These are phyloP conservation scores for Drosophila kepulauana DNA, from an alignment of 1,140 invertebrate species.

Conservation along the genomic window DNA sequence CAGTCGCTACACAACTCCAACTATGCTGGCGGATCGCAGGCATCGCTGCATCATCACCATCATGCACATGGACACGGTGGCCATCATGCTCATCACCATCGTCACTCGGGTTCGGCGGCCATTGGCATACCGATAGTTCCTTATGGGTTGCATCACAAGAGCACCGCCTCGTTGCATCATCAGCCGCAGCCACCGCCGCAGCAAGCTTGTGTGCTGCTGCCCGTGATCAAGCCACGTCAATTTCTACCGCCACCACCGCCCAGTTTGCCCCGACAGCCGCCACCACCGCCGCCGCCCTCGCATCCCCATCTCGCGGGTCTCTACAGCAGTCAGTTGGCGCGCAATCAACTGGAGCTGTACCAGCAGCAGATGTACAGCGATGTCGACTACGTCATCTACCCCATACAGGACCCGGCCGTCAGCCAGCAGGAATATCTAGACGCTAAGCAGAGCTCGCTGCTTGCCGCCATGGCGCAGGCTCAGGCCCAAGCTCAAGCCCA, in stretches of 20 bases:
- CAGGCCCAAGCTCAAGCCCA: conserved; percentile 86
- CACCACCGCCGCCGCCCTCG: conserved; percentile 85
- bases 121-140: conserved; percentile 83
- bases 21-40: conserved; percentile 71
- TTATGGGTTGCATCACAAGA: conserved; percentile 81
- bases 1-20: conserved; percentile 77
- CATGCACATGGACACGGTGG: conserved; percentile 15
- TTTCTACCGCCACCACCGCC: conserved; percentile 86
- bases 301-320: conserved; percentile 86
- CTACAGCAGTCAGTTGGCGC: conserved; percentile 89
- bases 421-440: conserved; percentile 96
- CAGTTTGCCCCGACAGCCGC: conserved; percentile 85
- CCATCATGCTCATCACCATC: conserved; percentile 28
- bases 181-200: conserved; percentile 80
- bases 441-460: conserved; percentile 90
- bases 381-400: conserved; percentile 95
- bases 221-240: conserved; percentile 82
- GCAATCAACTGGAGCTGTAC: conserved; percentile 92
- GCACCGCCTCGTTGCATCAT: conserved; percentile 75
- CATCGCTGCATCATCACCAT: conserved; percentile 63
- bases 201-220: conserved; percentile 79
- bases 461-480: conserved; percentile 87
- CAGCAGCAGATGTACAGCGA: conserved; percentile 95
- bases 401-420: conserved; percentile 93
- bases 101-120: conserved; percentile 58